Evolutionary conservation across 2,888 invertebrate genomes (phyloP), one percentile per base, ranked within the genome.

Genomic region (Alcis repandata): DNA sequence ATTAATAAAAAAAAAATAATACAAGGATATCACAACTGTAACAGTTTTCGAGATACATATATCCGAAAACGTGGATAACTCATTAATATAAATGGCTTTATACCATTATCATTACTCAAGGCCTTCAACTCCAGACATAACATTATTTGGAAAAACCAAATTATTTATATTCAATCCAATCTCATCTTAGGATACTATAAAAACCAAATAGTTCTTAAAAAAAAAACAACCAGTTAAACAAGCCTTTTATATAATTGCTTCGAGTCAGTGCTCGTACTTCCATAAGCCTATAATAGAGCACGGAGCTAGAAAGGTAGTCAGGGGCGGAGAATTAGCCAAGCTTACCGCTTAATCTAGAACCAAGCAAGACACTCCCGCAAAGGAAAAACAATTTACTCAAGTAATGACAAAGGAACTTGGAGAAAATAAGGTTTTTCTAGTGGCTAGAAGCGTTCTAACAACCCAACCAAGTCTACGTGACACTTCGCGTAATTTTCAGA

Each of bases 301-400:
- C 72, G 68, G 67, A 73, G 72, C 72, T 74, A 75, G 66, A 67
- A 74, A 70, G 67, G 70, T 56, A 33, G 33, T 13, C 33, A n/a
- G 19, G 32, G 75, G 64, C 71, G 66, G 68, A 73, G 71, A 82
- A 82, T 85, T 80, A 85, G 79, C 82, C 76, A 74, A 77, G 83
- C 79, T 88, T 83, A 80, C 84, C 77, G 74, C 81, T 84, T 88
- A 88, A 88, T 88, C 85, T 85, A 86, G 86, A 84, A 80, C 78
- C 76, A 67, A 82, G 77, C 77, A 80, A 85, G 82, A 81, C 81
- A 75, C 79, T 82, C 79, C 70, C 73, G 78, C 73, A 74, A 78
- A 79, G 82, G 85, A 85, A 87, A 87, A 88, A 87, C 86, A 87
- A 89, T 89, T 90, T 86, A 79, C 82, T 79, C 79, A 68, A 77